phyloP scores from a whole-genome alignment of 2,113 vertebrate genomes.

The Ceuthmochares aereus region DNA sequence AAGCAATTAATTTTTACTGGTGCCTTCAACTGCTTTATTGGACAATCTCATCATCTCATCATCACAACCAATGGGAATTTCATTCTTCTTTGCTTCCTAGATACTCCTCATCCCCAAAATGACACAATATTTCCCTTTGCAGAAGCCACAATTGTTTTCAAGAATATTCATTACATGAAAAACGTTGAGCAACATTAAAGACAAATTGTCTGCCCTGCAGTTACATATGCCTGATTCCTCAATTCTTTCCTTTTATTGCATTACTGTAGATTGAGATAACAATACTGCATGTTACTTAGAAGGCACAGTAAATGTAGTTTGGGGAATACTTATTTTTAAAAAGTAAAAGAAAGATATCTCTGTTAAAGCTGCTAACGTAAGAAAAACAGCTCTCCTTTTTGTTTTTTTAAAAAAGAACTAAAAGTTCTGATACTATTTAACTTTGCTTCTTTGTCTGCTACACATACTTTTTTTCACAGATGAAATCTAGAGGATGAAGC shows the following conservation, averaged over 20 bases:
- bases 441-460: background rate
- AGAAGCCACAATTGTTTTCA: slow-evolving; percentile 3
- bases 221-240: background rate
- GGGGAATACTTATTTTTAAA: background rate
- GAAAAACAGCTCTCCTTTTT: background rate
- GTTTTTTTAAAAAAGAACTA: background rate
- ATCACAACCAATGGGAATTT: slow-evolving; percentile 30
- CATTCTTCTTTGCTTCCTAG: background rate
- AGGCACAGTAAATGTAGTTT: background rate
- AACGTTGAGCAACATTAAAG: background rate
- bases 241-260: background rate
- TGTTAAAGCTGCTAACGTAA: background rate
- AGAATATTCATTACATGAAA: slow-evolving; percentile 35
- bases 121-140: background rate
- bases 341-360: background rate
- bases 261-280: background rate
- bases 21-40: slow-evolving; percentile 38
- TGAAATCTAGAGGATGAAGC: background rate
- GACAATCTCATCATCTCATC: slow-evolving; percentile 54
- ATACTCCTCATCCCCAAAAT: background rate
- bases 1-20: slow-evolving; percentile 37
- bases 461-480: background rate
- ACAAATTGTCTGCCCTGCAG: slow-evolving; percentile 1
- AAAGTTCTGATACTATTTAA: background rate
- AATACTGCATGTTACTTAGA: background rate